Evolutionary conservation across 1,140 invertebrate genomes (phyloP).

Genomic region (Dendrolimus kikuchii): DNA sequence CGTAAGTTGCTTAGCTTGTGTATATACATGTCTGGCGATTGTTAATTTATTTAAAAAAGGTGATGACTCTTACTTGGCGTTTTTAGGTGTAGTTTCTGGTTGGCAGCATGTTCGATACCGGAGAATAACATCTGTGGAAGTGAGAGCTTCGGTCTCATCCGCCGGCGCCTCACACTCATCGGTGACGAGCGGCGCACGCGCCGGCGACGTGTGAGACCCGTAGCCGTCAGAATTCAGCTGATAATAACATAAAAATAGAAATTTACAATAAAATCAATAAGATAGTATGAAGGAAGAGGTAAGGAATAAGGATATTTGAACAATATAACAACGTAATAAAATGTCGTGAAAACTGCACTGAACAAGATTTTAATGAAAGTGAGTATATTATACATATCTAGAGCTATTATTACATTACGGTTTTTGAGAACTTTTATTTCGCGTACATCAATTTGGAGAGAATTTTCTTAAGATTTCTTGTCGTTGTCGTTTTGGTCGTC

Average conservation of each 20-base stretch:
- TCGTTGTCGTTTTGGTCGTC: too few relatives aligned
- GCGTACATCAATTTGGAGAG: too few relatives aligned
- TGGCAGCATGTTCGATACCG: constrained; percentile 56
- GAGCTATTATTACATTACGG: too few relatives aligned
- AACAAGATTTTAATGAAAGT: constrained; percentile 1
- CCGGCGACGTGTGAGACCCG: constrained; percentile 87
- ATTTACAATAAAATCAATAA: constrained; percentile 1
- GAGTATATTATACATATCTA: too few relatives aligned
- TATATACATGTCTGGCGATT: background rate
- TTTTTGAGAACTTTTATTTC: too few relatives aligned
- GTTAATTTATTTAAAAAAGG: background rate
- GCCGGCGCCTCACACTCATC: constrained; percentile 69
- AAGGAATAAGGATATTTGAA: too few relatives aligned
- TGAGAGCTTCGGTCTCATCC: constrained; percentile 69
- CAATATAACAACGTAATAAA: background rate
- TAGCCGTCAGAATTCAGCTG: constrained; percentile 78
- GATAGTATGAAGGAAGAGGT: background rate
- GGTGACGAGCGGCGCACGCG: constrained; percentile 74
- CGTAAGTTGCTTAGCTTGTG: too few relatives aligned
- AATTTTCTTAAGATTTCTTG: too few relatives aligned
- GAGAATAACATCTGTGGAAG: constrained; percentile 53
- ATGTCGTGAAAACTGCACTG: constrained; percentile 8
- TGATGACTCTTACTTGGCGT: constrained; percentile 86
- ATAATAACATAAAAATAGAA: constrained; percentile 14
- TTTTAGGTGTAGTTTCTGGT: constrained; percentile 79